Evolutionary conservation across 1,140 invertebrate species (phyloP).

Genomic region (Hylaeus anthracinus): DNA sequence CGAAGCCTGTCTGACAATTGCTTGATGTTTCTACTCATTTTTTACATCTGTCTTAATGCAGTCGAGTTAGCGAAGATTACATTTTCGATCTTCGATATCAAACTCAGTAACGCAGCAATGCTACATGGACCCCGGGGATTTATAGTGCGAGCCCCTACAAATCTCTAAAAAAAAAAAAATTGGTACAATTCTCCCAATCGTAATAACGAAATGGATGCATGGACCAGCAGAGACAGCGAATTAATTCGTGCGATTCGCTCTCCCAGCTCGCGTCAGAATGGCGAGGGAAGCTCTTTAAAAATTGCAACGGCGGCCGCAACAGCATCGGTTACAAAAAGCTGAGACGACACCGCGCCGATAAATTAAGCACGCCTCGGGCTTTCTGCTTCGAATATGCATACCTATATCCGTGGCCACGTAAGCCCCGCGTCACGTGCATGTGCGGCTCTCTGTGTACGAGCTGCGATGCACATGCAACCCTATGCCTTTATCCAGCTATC

Average conservation of each 20-base stretch:
- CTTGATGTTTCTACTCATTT: too few relatives aligned
- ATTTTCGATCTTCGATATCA: too few relatives aligned
- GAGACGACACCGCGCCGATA: constrained; percentile 22
- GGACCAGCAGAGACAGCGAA: neutral
- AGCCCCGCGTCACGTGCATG: constrained; percentile 10
- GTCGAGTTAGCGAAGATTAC: too few relatives aligned
- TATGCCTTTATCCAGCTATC: constrained; percentile 14
- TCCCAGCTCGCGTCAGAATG: neutral
- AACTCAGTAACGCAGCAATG: too few relatives aligned
- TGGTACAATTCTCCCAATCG: neutral
- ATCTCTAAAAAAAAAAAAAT: too few relatives aligned
- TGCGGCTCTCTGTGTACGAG: neutral
- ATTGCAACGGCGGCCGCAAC: neutral
- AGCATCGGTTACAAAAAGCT: constrained; percentile 20
- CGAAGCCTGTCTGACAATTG: too few relatives aligned
- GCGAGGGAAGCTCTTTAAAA: constrained; percentile 6
- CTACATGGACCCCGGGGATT: too few relatives aligned
- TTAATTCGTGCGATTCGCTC: constrained; percentile 12
- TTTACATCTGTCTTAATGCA: too few relatives aligned
- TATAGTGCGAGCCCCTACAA: too few relatives aligned
- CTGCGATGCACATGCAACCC: constrained; percentile 15
- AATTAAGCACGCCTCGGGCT: constrained; percentile 34
- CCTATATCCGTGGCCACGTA: constrained; percentile 16
- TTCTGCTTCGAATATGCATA: constrained; percentile 15
- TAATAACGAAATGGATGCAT: neutral